phyloP scores from a whole-genome alignment of 1,140 invertebrate genomes.

The Lamellibrachia luymesi region DNA sequence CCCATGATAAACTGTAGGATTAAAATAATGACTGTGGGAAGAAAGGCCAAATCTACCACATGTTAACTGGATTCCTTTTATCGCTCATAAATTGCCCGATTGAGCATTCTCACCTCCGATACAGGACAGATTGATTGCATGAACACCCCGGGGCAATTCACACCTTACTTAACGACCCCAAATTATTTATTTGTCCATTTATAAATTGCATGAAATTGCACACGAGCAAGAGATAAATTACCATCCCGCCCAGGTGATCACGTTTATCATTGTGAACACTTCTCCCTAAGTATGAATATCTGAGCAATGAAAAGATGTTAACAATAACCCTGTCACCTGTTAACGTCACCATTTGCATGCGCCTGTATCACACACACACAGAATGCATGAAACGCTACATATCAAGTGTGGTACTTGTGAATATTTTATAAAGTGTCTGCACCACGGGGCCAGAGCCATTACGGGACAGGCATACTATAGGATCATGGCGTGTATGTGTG shows the following conservation, averaged over 20 bases:
- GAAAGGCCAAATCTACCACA: neutral
- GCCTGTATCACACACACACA: neutral
- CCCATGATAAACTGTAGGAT: neutral
- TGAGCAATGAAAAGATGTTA: neutral
- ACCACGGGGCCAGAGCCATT: neutral
- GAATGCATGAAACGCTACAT: neutral
- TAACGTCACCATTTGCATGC: neutral
- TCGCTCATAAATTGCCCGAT: neutral
- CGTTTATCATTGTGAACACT: neutral
- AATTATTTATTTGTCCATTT: neutral
- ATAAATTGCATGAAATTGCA: neutral
- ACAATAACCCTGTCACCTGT: neutral
- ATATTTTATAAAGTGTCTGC: neutral
- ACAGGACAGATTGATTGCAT: neutral
- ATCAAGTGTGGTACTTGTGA: neutral
- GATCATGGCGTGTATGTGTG: neutral
- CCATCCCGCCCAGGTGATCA: neutral
- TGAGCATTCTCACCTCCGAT: neutral
- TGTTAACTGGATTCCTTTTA: neutral
- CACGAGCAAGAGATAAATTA: neutral
- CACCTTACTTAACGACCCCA: neutral
- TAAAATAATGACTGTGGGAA: neutral
- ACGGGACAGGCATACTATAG: neutral
- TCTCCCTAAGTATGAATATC: neutral
- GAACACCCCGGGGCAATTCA: neutral